A percentile compares a stretch with the other conserved stretches of the same genome.
Evolutionary conservation across 2,888 invertebrate species (phyloP).

Genomic region (Eupithecia pulchellata): DNA sequence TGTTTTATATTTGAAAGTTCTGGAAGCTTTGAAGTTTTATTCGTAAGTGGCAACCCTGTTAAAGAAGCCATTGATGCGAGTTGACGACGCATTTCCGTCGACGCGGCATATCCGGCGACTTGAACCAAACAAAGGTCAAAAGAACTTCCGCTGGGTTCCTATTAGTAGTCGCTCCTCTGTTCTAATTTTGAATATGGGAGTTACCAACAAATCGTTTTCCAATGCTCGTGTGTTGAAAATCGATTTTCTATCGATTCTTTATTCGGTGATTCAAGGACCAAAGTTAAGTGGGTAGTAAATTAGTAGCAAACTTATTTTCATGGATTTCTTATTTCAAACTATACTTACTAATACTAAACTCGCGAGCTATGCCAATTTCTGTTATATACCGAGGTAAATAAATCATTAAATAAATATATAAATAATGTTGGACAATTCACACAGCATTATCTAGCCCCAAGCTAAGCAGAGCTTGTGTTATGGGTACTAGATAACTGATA

Average conservation of each 20-base stretch:
- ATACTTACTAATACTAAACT: no score
- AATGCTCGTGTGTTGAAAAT: not conserved
- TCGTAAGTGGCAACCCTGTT: slow-evolving; percentile 41
- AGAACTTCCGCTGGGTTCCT: slow-evolving; percentile 69
- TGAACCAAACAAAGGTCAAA: slow-evolving; percentile 81
- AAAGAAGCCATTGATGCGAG: slow-evolving; percentile 54
- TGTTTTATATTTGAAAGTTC: not conserved
- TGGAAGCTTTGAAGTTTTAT: slow-evolving; percentile 1
- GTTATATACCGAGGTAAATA: no score
- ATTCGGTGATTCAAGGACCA: not conserved
- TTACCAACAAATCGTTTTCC: not conserved
- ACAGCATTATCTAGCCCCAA: no score
- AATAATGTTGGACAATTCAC: no score
- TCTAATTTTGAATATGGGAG: slow-evolving; percentile 5
- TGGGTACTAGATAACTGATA: no score
- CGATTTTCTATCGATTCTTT: not conserved
- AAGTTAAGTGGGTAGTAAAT: no score
- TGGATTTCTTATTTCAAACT: no score
- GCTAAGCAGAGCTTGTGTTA: no score
- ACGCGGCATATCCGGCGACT: slow-evolving; percentile 71
- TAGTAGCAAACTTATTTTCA: not conserved
- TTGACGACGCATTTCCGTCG: slow-evolving; percentile 67
- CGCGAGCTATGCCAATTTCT: no score
- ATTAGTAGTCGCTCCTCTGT: slow-evolving; percentile 48
- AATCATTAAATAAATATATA: no score